Conservation (phyloP, 1,140 invertebrate genomes). For the Eupeodes corollae region DNA sequence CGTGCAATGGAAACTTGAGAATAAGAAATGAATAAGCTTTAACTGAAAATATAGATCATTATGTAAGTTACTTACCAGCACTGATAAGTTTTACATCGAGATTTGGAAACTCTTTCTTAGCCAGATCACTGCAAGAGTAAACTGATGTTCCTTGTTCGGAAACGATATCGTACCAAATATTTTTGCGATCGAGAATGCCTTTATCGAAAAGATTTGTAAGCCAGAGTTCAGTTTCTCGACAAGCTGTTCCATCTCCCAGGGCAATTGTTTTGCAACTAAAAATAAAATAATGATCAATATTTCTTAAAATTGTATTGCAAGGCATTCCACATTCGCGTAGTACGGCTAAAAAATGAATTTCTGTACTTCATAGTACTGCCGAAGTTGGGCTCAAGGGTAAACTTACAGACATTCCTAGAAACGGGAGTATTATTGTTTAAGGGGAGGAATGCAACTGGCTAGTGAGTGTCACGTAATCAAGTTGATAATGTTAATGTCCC, state of each 20-base stretch:
- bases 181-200: slow-evolving; percentile 42
- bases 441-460: too few species aligned
- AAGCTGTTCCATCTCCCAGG: slow-evolving; percentile 82
- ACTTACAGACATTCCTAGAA: too few species aligned
- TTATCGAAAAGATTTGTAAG: slow-evolving; percentile 51
- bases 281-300: slow-evolving; percentile 7
- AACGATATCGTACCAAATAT: slow-evolving; percentile 69
- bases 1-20: slow-evolving; percentile 66
- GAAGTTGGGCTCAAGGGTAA: too few species aligned
- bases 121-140: slow-evolving; percentile 76
- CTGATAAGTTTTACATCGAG: slow-evolving; percentile 72
- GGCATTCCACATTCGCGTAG: too few species aligned
- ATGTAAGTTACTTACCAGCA: slow-evolving; percentile 44
- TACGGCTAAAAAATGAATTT: too few species aligned
- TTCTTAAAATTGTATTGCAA: too few species aligned
- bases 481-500: too few species aligned
- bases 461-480: too few species aligned
- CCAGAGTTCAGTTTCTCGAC: slow-evolving; percentile 71
- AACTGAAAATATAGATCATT: slow-evolving; percentile 1
- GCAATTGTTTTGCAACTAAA: slow-evolving; percentile 59
- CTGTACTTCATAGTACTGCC: too few species aligned
- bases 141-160: slow-evolving; percentile 81
- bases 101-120: slow-evolving; percentile 70
- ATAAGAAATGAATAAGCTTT: background rate
- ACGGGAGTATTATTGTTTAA: too few species aligned